These are phyloP conservation scores for Reticulitermes lucifugus DNA, from an alignment of 2,888 invertebrate species.

Conservation along the genomic window DNA sequence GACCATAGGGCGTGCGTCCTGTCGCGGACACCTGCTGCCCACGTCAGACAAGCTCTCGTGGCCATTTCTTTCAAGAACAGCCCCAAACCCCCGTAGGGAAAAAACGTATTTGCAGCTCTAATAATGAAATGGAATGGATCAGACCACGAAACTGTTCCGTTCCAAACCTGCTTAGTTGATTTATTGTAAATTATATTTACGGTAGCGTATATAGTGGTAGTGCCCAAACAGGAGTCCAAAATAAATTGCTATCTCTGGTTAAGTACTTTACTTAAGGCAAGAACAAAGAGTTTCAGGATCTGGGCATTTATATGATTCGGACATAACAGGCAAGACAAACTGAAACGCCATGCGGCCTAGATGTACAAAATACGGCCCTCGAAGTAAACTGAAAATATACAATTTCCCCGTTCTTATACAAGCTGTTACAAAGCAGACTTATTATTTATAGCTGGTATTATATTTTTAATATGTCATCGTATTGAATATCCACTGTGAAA, in stretches of 20 bases:
- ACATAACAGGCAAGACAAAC: too few relatives aligned
- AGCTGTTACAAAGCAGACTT: too few relatives aligned
- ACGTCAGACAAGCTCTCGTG: background rate
- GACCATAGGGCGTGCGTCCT: background rate
- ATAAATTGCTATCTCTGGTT: background rate
- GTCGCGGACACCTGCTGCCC: constrained; percentile 31
- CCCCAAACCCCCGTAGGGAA: background rate
- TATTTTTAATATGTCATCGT: too few relatives aligned
- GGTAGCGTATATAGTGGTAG: background rate
- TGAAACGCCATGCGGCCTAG: background rate
- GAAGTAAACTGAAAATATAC: background rate
- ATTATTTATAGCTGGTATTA: too few relatives aligned
- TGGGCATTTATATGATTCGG: background rate
- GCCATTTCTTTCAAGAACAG: background rate
- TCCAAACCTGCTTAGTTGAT: background rate
- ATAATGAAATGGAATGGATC: constrained; percentile 29
- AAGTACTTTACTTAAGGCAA: too few relatives aligned
- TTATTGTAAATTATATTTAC: background rate
- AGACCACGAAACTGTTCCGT: background rate
- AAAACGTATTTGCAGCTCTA: background rate
- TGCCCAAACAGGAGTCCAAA: background rate
- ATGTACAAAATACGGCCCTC: background rate
- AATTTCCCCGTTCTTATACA: too few relatives aligned
- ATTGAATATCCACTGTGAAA: too few relatives aligned
- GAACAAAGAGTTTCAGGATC: too few relatives aligned